These are phyloP conservation scores for Planococcus citri DNA, from an alignment of 1,140 invertebrate species.

Conservation along the genomic window DNA sequence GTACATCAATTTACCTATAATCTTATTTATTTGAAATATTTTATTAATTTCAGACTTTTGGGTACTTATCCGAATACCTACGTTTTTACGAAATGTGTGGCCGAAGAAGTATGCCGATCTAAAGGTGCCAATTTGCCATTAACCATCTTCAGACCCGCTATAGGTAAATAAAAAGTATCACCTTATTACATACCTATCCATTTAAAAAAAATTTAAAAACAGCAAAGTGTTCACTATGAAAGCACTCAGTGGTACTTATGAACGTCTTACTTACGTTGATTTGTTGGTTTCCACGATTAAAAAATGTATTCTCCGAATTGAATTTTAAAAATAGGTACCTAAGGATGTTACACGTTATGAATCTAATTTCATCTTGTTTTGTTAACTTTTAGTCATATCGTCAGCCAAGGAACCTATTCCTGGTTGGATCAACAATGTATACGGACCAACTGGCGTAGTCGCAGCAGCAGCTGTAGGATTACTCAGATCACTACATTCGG, in stretches of 20 bases:
- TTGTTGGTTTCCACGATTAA: too few relatives aligned
- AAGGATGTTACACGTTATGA: not conserved
- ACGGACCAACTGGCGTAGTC: constrained; percentile 57
- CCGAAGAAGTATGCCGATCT: not conserved
- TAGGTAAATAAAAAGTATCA: constrained; percentile 46
- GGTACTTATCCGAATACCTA: constrained; percentile 20
- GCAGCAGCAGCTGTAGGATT: constrained; percentile 45
- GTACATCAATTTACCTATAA: too few relatives aligned
- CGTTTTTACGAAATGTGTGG: constrained; percentile 19
- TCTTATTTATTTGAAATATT: too few relatives aligned
- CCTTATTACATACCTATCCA: too few relatives aligned
- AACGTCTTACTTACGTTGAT: too few relatives aligned
- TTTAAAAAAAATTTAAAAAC: too few relatives aligned
- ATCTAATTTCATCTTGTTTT: not conserved
- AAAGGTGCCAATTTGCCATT: constrained; percentile 52
- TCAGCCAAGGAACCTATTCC: constrained; percentile 57
- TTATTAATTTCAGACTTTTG: not conserved
- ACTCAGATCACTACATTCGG: constrained; percentile 40
- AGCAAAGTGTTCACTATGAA: too few relatives aligned
- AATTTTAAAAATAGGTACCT: too few relatives aligned
- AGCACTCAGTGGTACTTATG: too few relatives aligned
- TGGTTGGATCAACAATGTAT: constrained; percentile 78
- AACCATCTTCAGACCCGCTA: constrained; percentile 54
- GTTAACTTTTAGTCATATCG: constrained; percentile 59
- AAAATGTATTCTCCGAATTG: too few relatives aligned